Evolutionary conservation across 1,140 invertebrate species (phyloP).

Genomic region (Calliopsis andreniformis): DNA sequence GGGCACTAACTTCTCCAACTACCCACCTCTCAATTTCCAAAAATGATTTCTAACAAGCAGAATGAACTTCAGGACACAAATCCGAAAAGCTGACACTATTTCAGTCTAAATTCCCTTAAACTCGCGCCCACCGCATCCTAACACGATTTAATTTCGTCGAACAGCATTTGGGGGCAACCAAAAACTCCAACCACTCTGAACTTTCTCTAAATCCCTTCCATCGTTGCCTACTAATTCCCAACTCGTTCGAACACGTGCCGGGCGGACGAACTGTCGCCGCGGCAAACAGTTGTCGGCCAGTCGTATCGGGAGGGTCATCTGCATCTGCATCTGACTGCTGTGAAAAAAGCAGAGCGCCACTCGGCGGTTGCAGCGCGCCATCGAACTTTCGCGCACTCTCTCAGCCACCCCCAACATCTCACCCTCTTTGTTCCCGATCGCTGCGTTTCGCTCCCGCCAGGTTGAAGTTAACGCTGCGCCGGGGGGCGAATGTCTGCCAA

Average conservation of each 20-base stretch:
- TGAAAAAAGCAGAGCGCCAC: conserved; percentile 55
- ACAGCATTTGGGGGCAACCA: conserved; percentile 3
- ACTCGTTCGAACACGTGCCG: conserved; percentile 49
- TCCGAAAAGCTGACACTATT: conserved; percentile 3
- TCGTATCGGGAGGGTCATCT: conserved; percentile 44
- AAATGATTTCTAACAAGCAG: no score
- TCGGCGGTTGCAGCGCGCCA: conserved; percentile 8
- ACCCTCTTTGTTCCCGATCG: background rate
- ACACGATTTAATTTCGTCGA: conserved; percentile 24
- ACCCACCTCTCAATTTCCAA: no score
- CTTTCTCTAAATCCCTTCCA: conserved; percentile 47
- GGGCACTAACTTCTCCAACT: no score
- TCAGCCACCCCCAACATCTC: background rate
- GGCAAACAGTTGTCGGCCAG: conserved; percentile 43
- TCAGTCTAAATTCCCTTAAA: conserved; percentile 12
- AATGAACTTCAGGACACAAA: no score
- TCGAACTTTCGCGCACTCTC: conserved; percentile 11
- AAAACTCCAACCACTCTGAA: conserved; percentile 18
- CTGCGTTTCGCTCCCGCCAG: conserved; percentile 13
- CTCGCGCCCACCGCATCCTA: background rate
- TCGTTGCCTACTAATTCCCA: conserved; percentile 56
- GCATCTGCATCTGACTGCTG: conserved; percentile 72
- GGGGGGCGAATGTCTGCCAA: conserved; percentile 68
- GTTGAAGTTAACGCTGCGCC: conserved; percentile 66
- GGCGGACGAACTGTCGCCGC: conserved; percentile 18